Evolutionary conservation across 2,113 vertebrate genomes (phyloP).

Genomic region (Cyanoderma ruficeps): DNA sequence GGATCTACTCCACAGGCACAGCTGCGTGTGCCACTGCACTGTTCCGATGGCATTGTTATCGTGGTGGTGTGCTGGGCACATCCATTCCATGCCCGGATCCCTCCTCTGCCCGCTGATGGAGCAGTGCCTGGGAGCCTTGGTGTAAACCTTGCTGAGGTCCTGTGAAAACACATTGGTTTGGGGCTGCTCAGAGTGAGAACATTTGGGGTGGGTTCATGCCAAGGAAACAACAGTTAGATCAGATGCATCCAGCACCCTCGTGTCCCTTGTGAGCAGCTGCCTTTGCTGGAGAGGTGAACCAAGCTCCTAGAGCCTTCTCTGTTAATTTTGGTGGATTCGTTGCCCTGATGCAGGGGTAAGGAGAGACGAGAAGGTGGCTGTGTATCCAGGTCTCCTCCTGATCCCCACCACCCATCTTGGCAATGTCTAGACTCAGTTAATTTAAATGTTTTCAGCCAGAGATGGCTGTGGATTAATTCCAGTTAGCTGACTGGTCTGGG

Average conservation of each 20-base stretch:
- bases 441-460: neutral
- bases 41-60: neutral
- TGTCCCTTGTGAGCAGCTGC: neutral
- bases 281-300: neutral
- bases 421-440: neutral
- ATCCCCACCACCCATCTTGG: neutral
- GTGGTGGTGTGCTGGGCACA: accelerated
- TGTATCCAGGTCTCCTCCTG: neutral
- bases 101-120: accelerated
- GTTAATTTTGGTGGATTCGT: neutral
- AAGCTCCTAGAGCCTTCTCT: neutral
- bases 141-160: neutral
- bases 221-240: accelerated
- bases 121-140: accelerated
- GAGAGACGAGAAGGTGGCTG: neutral
- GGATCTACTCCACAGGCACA: accelerated
- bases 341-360: neutral
- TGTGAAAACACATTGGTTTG: accelerated
- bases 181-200: neutral
- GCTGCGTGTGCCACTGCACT: accelerated
- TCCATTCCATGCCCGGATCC: neutral
- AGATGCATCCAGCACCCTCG: neutral
- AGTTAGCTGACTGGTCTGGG: neutral
- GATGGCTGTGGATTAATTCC: neutral
- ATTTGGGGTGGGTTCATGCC: neutral